phyloP scores from a whole-genome alignment of 2,888 invertebrate species.

The Neoitamus cyanurus region DNA sequence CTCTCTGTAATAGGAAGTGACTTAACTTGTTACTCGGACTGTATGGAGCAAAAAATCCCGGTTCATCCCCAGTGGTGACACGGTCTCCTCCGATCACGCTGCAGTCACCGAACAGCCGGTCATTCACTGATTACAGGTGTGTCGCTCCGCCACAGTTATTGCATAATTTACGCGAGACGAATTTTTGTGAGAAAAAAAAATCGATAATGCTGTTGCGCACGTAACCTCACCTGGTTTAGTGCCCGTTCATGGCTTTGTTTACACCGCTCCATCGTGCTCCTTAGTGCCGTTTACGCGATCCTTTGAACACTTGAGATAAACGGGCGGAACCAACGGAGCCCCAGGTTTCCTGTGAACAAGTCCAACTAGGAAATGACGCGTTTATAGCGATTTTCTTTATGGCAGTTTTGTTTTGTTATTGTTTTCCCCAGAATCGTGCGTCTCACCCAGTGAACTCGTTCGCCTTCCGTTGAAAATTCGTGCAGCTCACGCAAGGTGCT shows the following conservation, averaged over 20 bases:
- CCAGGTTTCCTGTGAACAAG: not conserved
- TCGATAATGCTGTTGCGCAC: constrained; percentile 39
- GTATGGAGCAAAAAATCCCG: not conserved
- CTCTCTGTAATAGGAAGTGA: not conserved
- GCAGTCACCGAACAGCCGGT: not conserved
- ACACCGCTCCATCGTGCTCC: not conserved
- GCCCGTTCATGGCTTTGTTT: constrained; percentile 4
- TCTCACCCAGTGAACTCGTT: not conserved
- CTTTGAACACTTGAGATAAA: constrained; percentile 6
- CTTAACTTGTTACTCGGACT: not conserved
- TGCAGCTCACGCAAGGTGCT: not conserved
- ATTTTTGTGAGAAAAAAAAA: not conserved
- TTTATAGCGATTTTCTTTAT: constrained; percentile 25
- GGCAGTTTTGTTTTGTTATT: constrained; percentile 19
- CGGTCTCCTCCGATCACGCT: not conserved
- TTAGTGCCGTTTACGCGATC: not conserved
- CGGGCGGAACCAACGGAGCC: not conserved
- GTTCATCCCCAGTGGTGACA: not conserved
- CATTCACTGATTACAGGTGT: not conserved
- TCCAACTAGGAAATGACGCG: constrained; percentile 21
- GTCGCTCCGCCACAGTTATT: not conserved
- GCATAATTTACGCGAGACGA: not conserved
- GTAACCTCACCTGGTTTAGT: not conserved
- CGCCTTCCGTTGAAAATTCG: not conserved
- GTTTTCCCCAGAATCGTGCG: not conserved